Base-by-base conservation (phyloP, 2,113 vertebrate species). In the Pionites leucogaster region DNA sequence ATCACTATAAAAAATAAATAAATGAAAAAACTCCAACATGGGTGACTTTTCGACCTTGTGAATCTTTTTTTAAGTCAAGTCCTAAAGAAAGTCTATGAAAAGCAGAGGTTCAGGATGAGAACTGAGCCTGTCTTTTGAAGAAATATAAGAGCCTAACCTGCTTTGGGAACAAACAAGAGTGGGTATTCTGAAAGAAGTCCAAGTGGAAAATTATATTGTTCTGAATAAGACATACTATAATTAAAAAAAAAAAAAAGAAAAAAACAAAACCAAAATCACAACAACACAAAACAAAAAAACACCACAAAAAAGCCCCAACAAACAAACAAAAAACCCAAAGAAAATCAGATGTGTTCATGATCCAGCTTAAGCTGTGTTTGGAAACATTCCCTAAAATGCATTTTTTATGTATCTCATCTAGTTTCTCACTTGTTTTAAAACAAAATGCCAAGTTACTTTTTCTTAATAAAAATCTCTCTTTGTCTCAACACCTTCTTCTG, bases 401-500 rank as follows among this genome's bases (percentile, higher is more conserved):
- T 17, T 39, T 67, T 68, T 77, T 72, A 4, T 33, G 17, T 29
- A 62, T 44, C 8, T 77, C 11, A n/a, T 8, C 59, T 92, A n/a
- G 8, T 60, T 94, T 76, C 33, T 90, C 14, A 39, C 14, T 87
- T 81, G 8, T 77, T 96, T 74, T 52, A 59, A 90, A 75, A 44
- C 9, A 60, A 90, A 33, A 57, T 67, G 16, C 23, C 42, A 67
- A 71, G 42, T 69, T 79, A 57, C 2, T 15, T 74, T 55, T 74
- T 22, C 16, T 70, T 24, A 7, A 37, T 68, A 74, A 60, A 22
- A 72, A 13, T 7, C 10, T 80, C 27, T 27, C 24, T 97, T 98
- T 96, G 69, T 95, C 96, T 96, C 75, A 63, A 41, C 46, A 93
- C 60, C 71, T 93, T 95, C 92, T 88, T 83, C 93, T 57, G 88